These are phyloP conservation scores for Mellilla xanthometata DNA, from an alignment of 2,888 invertebrate genomes.

Conservation along the genomic window DNA sequence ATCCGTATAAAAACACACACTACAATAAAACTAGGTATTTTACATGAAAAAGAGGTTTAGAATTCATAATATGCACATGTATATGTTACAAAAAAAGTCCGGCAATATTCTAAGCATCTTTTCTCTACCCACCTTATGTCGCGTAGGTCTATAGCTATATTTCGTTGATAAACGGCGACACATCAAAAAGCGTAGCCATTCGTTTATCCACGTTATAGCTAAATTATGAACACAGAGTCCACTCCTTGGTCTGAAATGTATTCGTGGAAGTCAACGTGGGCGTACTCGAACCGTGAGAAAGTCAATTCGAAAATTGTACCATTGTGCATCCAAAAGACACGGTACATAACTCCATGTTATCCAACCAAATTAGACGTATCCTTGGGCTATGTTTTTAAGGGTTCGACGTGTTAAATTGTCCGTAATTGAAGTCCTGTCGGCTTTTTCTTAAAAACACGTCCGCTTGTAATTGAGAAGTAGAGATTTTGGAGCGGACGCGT, in stretches of 20 bases:
- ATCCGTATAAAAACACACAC: too few species aligned
- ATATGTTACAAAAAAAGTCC: slow-evolving; percentile 5
- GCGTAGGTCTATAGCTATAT: slow-evolving; percentile 27
- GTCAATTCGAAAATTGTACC: slow-evolving; percentile 60
- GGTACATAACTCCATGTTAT: slow-evolving; percentile 43
- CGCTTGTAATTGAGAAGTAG: slow-evolving; percentile 35
- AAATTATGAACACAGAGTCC: slow-evolving; percentile 66
- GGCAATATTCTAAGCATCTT: slow-evolving; percentile 18
- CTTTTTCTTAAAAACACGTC: slow-evolving; percentile 36
- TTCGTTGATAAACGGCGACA: slow-evolving; percentile 40
- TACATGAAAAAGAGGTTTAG: too few species aligned
- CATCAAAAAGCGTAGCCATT: slow-evolving; percentile 50
- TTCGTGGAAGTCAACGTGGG: slow-evolving; percentile 67
- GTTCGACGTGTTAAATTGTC: slow-evolving; percentile 38
- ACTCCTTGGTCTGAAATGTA: slow-evolving; percentile 64
- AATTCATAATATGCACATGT: too few species aligned
- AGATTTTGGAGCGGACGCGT: slow-evolving; percentile 32
- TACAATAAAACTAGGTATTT: too few species aligned
- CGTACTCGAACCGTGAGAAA: slow-evolving; percentile 75
- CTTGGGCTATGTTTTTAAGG: slow-evolving; percentile 45
- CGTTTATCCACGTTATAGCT: slow-evolving; percentile 56
- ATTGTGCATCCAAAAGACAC: slow-evolving; percentile 50
- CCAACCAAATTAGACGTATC: slow-evolving; percentile 44
- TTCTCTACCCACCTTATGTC: slow-evolving; percentile 20
- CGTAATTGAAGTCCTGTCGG: slow-evolving; percentile 40